Evolutionary conservation across 2,888 invertebrate species (phyloP), one percentile per base, ranked within the genome.

Genomic region (Pelosia muscerda): DNA sequence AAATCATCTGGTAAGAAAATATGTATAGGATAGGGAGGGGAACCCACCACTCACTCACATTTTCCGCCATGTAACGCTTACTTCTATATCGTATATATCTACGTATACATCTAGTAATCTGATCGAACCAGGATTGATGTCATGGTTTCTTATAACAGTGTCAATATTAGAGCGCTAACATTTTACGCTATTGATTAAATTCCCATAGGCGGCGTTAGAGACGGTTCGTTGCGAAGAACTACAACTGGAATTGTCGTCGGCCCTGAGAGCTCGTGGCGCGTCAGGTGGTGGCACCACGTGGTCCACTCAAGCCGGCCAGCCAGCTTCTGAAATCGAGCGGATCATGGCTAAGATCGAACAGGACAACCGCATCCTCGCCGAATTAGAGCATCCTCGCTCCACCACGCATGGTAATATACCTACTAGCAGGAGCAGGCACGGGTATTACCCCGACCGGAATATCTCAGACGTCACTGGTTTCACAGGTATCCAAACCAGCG

Each of bases 321-420:
- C 94, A 0, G 96, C 96, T 75, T 96, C 97, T 56, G 98, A 98
- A 95, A 98, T 98, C 89, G 98, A 98, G 92, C 96, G 98, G 87
- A 98, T 98, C 90, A 98, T 98, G 97, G 98, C 98, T 81, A 98
- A 98, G 95, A 98, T 98, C 86, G 98, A 98, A 93, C 98, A 98
- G 93, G 97, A 97, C 94, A 97, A 97, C 94, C 96, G 97, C 84
- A 97, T 98, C 84, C 95, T 98, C 86, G 98, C 98, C 77, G 98
- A 98, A 89, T 95, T 98, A 86, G 98, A 98, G 90, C 98, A 98
- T 90, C 96, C 97, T 81, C 96, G 98, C 88, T 96, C 96, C 75
- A 96, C 96, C 57, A 97, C 96, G 63, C 95, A 96, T 88, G 96
- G 96, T 96, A 86, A 78, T 70, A 70, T 70, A n/a, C 63, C 66